A percentile compares a stretch with the other conserved stretches of the same genome.
Evolutionary conservation across 2,797 vertebrate species (phyloP).

Genomic region (Melanotaenia boesemani): DNA sequence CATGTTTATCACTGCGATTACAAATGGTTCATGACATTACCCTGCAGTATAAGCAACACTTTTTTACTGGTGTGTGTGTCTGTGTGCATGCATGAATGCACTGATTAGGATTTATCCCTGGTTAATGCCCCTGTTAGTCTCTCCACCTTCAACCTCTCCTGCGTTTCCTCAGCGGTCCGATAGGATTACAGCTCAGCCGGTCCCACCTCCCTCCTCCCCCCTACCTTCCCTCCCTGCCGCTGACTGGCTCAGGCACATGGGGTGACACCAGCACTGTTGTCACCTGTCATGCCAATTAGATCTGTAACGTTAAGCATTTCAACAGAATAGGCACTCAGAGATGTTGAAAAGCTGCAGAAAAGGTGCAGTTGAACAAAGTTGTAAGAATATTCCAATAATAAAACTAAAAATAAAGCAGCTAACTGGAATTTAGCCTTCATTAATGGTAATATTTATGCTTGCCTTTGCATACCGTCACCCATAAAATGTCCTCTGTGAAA

Average conservation of each 20-base stretch:
- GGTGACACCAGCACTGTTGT: slow-evolving; percentile 44
- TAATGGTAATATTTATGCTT: neutral
- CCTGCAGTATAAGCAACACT: neutral
- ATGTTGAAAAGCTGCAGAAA: slow-evolving; percentile 5
- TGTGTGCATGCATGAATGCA: neutral
- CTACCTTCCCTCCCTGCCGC: slow-evolving; percentile 1
- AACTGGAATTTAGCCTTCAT: neutral
- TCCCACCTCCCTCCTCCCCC: neutral
- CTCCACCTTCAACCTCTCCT: slow-evolving; percentile 44
- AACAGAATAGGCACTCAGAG: slow-evolving; percentile 6
- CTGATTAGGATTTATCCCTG: slow-evolving; percentile 51
- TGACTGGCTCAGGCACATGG: slow-evolving; percentile 50
- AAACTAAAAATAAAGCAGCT: neutral
- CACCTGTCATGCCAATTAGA: slow-evolving; percentile 48
- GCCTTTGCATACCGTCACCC: neutral
- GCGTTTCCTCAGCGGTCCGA: slow-evolving; percentile 47
- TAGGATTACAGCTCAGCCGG: slow-evolving; percentile 58
- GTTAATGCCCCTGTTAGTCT: slow-evolving; percentile 58
- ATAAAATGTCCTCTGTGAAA: neutral
- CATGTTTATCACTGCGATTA: neutral
- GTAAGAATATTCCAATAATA: neutral
- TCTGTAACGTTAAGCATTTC: slow-evolving; percentile 23
- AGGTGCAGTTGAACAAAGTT: neutral
- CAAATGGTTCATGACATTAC: neutral
- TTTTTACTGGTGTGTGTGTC: neutral